Evolutionary conservation across 2,797 vertebrate genomes (phyloP), one percentile per base, ranked within the genome.

Genomic region (Tokudaia muenninki): DNA sequence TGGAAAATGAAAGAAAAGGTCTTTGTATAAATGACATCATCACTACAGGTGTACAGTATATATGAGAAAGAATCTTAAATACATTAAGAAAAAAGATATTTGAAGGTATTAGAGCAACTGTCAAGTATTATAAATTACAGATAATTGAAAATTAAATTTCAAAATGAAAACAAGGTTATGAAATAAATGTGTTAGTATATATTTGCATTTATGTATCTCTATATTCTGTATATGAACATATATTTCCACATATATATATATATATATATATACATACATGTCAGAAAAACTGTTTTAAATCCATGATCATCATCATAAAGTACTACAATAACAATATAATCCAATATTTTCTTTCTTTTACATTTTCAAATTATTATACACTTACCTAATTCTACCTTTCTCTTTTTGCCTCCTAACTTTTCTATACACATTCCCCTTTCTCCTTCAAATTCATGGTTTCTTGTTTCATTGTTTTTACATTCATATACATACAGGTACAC

Each of bases 1-100:
- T 95, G 44, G 11, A 31, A 95, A 94, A 90, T 72, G 22, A 90
- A 88, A 93, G 11, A 67, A 94, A 89, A 79, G 0, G 47, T 61
- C 81, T 87, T 63, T 37, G 82, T 89, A 94, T 41, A 93, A 94
- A 81, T 96, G 63, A 74, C 4, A 67, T 93, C 92, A 96, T 89
- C 29, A 3, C 2, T 67, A 81, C n/a, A 90, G 72, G 31, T 74
- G 87, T 87, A 94, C 90, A 83, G 29, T 59, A 87, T 37, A 77
- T 67, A 67, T 87, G 1, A 83, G 9, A 72, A 97, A 55, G 0
- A 17, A 91, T 80, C n/a, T 83, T 77, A 96, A 79, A 24, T 77
- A 22, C 19, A 59, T 47, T 88, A 65, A 41, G 11, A 17, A 91
- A 50, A 77, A 47, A 7, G 2, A 6, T 67, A 47, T 37, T 90